Percentiles rank a stretch among this genome's conserved stretches.
Conservation (phyloP, 1,140 invertebrate genomes). For the Leguminivora glycinivorella region DNA sequence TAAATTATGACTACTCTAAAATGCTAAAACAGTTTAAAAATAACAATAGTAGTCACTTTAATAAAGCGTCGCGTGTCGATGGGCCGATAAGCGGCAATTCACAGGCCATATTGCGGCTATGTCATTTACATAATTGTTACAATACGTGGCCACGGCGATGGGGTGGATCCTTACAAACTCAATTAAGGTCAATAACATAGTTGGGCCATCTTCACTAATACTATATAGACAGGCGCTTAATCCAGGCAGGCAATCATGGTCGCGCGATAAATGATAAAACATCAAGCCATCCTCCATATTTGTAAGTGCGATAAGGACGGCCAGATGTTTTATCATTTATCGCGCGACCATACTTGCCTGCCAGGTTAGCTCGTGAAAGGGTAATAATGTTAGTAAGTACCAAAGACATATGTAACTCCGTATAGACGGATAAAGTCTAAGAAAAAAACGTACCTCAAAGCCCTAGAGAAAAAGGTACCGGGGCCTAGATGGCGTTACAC, state of each 20-base stretch:
- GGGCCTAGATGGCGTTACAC: no score
- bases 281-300: no score
- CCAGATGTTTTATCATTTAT: no score
- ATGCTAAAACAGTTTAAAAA: constrained; percentile 39
- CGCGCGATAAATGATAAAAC: no score
- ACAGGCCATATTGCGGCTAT: constrained; percentile 71
- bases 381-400: no score
- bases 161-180: constrained; percentile 9
- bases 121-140: constrained; percentile 74
- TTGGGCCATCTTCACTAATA: neutral
- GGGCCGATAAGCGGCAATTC: constrained; percentile 61
- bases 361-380: no score
- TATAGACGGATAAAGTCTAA: no score
- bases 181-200: constrained; percentile 21
- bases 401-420: no score
- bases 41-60: constrained; percentile 37
- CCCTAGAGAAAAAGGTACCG: no score
- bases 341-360: no score
- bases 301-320: no score
- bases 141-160: constrained; percentile 30
- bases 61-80: constrained; percentile 68
- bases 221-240: neutral
- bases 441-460: no score
- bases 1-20: constrained; percentile 24
- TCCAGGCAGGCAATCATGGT: neutral